Evolutionary conservation across 2,797 vertebrate genomes (phyloP).

Genomic region (Mareca strepera): DNA sequence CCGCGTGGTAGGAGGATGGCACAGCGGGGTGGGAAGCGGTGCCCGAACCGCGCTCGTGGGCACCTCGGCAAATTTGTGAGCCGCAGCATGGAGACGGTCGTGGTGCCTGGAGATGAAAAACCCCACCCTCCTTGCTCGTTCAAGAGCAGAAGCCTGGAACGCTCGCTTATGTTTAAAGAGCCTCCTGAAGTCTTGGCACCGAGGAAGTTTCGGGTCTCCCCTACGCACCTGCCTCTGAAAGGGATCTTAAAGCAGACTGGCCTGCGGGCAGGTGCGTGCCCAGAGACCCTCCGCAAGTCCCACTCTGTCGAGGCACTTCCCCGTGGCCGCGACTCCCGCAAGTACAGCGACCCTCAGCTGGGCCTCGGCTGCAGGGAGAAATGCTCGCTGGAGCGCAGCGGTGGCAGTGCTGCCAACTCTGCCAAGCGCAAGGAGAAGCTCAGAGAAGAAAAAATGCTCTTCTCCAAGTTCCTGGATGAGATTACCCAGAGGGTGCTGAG

Average conservation of each 20-base stretch:
- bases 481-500: conserved; percentile 84
- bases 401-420: conserved; percentile 60
- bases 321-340: neutral
- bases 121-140: conserved; percentile 48
- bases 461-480: conserved; percentile 90
- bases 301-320: conserved; percentile 78
- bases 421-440: conserved; percentile 61
- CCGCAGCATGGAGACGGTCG: conserved; percentile 72
- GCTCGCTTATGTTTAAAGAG: conserved; percentile 80
- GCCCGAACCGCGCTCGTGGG: conserved; percentile 4
- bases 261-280: conserved; percentile 2
- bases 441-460: conserved; percentile 83
- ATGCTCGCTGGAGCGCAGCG: conserved; percentile 25
- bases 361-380: conserved; percentile 22
- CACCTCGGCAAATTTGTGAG: conserved; percentile 67
- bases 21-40: conserved; percentile 49
- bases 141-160: conserved; percentile 77
- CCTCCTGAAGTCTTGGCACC: conserved; percentile 77
- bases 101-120: conserved; percentile 58
- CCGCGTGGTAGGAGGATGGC: conserved; percentile 52
- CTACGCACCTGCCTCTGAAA: conserved; percentile 70
- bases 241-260: conserved; percentile 84
- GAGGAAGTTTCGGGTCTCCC: conserved; percentile 36
- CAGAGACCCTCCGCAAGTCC: conserved; percentile 79
- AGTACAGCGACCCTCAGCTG: conserved; percentile 48